Base-by-base conservation (phyloP, 2,797 vertebrate species). In the Leptoclinus maculatus region DNA sequence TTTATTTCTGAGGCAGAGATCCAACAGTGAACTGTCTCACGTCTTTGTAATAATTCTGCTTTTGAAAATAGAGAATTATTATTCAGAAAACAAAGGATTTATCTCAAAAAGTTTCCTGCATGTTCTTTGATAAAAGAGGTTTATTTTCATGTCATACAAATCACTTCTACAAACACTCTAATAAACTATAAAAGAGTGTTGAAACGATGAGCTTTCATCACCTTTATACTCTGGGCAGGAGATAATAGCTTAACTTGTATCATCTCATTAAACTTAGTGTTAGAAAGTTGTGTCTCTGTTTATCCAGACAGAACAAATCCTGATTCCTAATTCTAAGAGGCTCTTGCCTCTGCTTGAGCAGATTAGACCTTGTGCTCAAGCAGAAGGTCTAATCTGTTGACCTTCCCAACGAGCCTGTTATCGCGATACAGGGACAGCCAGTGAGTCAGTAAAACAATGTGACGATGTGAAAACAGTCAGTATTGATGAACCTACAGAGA, bases 1-100 rank as follows among this genome's bases (percentile, higher is more conserved):
- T 57, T 78, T 19, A 66, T 59, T 76, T 81, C 54, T 53, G 10
- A 53, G 39, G 65, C 38, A 34, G 27, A 51, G 39, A 73, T 76
- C 71, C 49, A 67, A 38, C 25, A 45, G 25, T 29, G 27, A 74
- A 60, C 19, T 9, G 36, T 54, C 8, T 51, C 49, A 23, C 10
- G 38, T 47, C 38, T 14, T 21, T 63, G 38, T 36, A 53, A 56
- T 49, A 25, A 51, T 62, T 53, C 16, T 45, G 32, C 16, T 19
- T 43, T 16, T 71, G 49, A 69, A 49, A n/a, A n/a, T 5, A n/a
- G 2, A 47, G n/a, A 25, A 51, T 38, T 17, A 29, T 64, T 25
- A 25, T 53, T 57, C 1, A 45, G 11, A 38, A 34, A 39, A 60
- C 8, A 43, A 43, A 53, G n/a, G 5, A 56, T 13, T 64, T 5